Conservation (phyloP, 2,113 vertebrate genomes). For the Rhombomys opimus region DNA sequence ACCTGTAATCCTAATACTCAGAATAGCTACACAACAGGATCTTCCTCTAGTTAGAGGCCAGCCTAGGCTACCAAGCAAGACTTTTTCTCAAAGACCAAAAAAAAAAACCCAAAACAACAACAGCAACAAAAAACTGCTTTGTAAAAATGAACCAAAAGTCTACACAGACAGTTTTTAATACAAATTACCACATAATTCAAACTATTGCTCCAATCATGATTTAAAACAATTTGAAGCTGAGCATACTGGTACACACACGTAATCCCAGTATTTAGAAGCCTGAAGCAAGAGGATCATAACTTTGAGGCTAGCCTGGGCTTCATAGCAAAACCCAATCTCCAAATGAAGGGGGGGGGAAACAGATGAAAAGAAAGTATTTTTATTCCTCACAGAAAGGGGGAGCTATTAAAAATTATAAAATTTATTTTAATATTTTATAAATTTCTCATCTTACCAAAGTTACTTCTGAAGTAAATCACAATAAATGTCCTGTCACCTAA, state of each 20-base stretch:
- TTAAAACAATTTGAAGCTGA: conserved; percentile 24
- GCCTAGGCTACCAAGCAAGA: background rate
- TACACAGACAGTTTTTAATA: background rate
- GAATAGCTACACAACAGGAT: background rate
- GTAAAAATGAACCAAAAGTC: conserved; percentile 61
- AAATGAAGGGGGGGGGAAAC: background rate
- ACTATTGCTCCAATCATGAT: background rate
- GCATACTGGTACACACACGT: background rate
- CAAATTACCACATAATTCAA: conserved; percentile 23
- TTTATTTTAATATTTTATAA: conserved; percentile 6
- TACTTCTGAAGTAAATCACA: conserved; percentile 31
- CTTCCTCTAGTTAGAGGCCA: background rate
- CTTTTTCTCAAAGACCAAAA: background rate
- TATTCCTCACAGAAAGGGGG: background rate
- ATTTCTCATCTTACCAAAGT: conserved; percentile 42
- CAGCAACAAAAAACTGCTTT: background rate
- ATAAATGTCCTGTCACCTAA: conserved; percentile 16
- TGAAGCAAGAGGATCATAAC: background rate
- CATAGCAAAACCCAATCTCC: background rate
- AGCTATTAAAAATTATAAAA: background rate
- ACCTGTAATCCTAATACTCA: background rate
- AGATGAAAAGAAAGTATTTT: background rate
- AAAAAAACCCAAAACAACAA: background rate
- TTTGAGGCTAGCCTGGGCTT: background rate
- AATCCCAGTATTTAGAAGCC: background rate